Conservation (phyloP, 1,140 invertebrate genomes). For the Leguminivora glycinivorella region DNA sequence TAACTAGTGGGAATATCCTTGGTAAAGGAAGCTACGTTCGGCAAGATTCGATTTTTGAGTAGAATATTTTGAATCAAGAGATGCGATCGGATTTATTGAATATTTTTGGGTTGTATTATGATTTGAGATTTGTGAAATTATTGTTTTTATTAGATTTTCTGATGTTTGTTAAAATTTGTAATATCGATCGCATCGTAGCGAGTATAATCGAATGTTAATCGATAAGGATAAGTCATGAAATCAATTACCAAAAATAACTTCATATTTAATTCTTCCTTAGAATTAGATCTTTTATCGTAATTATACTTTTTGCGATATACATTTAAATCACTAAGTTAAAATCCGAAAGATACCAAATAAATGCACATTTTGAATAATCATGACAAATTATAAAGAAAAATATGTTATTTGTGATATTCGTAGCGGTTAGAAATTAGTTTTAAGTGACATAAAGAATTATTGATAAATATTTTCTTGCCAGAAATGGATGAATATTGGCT, state of each 20-base stretch:
- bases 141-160: background rate
- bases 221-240: conserved; percentile 15
- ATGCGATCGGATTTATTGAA: background rate
- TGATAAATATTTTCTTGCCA: conserved; percentile 17
- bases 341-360: conserved; percentile 21
- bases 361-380: conserved; percentile 26
- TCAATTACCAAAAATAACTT: conserved; percentile 14
- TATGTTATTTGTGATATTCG: conserved; percentile 28
- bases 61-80: conserved; percentile 2
- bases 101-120: background rate
- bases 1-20: background rate
- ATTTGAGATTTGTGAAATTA: background rate
- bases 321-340: conserved; percentile 10
- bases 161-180: background rate
- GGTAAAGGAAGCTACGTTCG: background rate
- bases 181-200: conserved; percentile 1
- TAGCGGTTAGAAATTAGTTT: conserved; percentile 22
- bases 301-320: conserved; percentile 22
- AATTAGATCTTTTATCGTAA: conserved; percentile 26
- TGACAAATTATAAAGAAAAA: conserved; percentile 18
- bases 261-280: conserved; percentile 23
- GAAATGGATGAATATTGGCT: conserved; percentile 1
- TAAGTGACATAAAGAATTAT: conserved; percentile 8
- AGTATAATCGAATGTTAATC: conserved; percentile 21
- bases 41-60: conserved; percentile 7